Conservation (phyloP, 2,888 invertebrate genomes). For the Pelosia muscerda region DNA sequence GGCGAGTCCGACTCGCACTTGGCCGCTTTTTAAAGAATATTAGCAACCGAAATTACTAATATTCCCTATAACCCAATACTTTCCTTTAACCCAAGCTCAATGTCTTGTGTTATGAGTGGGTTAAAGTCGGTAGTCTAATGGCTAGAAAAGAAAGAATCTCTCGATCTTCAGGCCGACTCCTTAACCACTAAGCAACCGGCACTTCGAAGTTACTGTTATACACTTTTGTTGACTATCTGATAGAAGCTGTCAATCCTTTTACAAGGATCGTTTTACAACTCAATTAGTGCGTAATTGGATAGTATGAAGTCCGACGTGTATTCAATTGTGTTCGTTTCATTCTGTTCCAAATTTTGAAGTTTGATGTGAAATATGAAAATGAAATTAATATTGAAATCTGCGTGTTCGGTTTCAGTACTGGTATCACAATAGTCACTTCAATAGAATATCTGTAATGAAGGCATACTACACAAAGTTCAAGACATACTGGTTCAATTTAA, state of each 20-base stretch:
- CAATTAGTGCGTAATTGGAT: not conserved
- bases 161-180: too few relatives aligned
- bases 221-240: not conserved
- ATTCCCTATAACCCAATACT: too few relatives aligned
- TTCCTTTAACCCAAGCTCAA: too few relatives aligned
- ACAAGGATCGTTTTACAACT: slow-evolving; percentile 2
- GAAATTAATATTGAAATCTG: not conserved
- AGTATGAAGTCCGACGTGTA: not conserved
- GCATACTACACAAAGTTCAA: not conserved
- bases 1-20: too few relatives aligned
- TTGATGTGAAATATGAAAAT: not conserved
- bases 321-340: not conserved
- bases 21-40: too few relatives aligned
- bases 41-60: too few relatives aligned
- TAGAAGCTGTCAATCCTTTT: not conserved
- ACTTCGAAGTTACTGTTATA: too few relatives aligned
- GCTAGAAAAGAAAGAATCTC: too few relatives aligned
- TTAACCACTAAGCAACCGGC: too few relatives aligned
- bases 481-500: not conserved
- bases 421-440: not conserved
- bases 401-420: not conserved
- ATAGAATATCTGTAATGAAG: not conserved
- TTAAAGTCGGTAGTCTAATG: too few relatives aligned
- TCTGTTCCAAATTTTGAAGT: not conserved
- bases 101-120: too few relatives aligned